These are phyloP conservation scores for Oscheius sp. DNA, from an alignment of 2,888 invertebrate species.

Conservation along the genomic window DNA sequence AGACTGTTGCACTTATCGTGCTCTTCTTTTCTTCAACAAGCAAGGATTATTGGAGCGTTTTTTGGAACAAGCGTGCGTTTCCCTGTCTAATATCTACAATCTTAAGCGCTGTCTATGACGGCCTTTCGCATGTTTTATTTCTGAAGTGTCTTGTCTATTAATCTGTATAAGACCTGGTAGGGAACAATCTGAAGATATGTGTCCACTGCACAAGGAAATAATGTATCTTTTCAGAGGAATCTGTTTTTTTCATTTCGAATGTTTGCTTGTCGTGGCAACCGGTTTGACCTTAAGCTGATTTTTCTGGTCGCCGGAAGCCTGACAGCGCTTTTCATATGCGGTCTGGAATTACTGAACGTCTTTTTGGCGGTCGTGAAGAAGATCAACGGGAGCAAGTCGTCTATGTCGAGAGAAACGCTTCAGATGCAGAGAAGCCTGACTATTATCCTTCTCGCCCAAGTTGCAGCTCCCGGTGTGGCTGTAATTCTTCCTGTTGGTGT, in stretches of 20 bases:
- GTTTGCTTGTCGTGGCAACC: too few relatives aligned
- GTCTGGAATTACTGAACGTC: too few relatives aligned
- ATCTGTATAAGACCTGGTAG: neutral
- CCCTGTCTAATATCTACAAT: too few relatives aligned
- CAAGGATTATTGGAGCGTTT: neutral
- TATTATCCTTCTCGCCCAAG: constrained; percentile 1
- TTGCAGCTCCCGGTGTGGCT: neutral
- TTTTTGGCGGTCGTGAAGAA: neutral
- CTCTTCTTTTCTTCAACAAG: constrained; percentile 1
- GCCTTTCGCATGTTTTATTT: neutral
- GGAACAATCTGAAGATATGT: too few relatives aligned
- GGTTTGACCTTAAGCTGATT: too few relatives aligned
- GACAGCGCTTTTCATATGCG: too few relatives aligned
- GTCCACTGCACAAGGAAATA: too few relatives aligned
- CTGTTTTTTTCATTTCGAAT: too few relatives aligned
- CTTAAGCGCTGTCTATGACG: neutral
- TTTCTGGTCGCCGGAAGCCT: too few relatives aligned
- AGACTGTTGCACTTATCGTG: constrained; percentile 3
- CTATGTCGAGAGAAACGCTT: neutral
- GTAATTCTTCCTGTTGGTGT: neutral
- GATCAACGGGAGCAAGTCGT: neutral
- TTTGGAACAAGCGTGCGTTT: too few relatives aligned
- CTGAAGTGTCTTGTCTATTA: neutral
- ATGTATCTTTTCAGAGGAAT: too few relatives aligned
- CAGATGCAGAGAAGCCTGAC: constrained; percentile 12